Percentiles rank a stretch among this genome's conserved stretches.
These are phyloP conservation scores for Mola mola DNA, from an alignment of 2,113 vertebrate genomes.

Conservation along the genomic window DNA sequence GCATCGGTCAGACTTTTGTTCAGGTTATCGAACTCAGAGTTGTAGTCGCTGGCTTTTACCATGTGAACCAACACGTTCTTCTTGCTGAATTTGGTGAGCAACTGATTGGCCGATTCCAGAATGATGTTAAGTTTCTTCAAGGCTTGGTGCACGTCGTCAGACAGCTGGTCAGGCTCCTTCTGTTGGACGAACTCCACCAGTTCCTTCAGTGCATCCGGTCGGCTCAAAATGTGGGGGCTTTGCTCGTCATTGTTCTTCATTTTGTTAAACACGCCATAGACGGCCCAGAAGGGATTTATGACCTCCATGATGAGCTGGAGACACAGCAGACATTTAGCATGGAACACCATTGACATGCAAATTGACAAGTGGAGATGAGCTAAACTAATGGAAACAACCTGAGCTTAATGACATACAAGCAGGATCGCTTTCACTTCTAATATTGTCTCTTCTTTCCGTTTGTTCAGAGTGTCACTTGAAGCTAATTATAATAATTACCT, in stretches of 20 bases:
- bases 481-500: too few relatives aligned
- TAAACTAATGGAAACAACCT: too few relatives aligned
- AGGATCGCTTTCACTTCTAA: too few relatives aligned
- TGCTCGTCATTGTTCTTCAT: neutral
- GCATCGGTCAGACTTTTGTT: slow-evolving; percentile 9
- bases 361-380: too few relatives aligned
- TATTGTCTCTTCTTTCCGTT: too few relatives aligned
- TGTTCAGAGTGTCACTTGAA: too few relatives aligned
- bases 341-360: too few relatives aligned
- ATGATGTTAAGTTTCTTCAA: neutral
- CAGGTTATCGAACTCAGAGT: neutral
- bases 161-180: too few relatives aligned
- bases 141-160: neutral
- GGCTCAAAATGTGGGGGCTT: neutral
- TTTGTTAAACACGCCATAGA: neutral
- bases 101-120: rapidly evolving
- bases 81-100: neutral
- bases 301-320: slow-evolving; percentile 19
- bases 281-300: rapidly evolving
- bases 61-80: rapidly evolving
- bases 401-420: too few relatives aligned
- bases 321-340: neutral
- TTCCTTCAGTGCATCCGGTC: neutral
- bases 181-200: neutral
- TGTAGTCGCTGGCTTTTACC: neutral